A percentile compares a stretch with the other conserved stretches of the same genome.
These are phyloP conservation scores for Crepidodera aurea DNA, from an alignment of 2,888 invertebrate species.

Conservation along the genomic window DNA sequence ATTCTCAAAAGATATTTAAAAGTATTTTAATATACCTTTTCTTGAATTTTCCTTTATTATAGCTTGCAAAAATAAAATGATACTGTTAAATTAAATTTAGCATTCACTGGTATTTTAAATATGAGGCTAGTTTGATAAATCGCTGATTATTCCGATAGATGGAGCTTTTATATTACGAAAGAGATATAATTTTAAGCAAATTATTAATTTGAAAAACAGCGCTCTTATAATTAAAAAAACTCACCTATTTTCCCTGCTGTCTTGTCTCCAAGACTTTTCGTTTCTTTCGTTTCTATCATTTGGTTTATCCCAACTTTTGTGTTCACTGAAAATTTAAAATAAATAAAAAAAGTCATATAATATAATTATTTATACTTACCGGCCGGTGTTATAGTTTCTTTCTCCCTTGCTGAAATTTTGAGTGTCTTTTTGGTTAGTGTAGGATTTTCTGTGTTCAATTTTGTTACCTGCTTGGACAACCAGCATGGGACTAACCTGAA, in stretches of 20 bases:
- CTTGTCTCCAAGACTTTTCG: constrained; percentile 45
- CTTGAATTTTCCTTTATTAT: constrained; percentile 25
- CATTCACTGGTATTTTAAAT: no score
- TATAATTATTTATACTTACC: constrained; percentile 29
- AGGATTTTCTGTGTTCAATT: constrained; percentile 51
- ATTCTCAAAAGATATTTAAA: neutral
- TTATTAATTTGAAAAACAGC: no score
- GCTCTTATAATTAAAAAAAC: no score
- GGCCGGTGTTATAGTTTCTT: constrained; percentile 36
- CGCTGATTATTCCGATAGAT: no score
- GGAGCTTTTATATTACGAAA: no score
- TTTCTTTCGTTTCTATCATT: constrained; percentile 17
- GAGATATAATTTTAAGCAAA: no score
- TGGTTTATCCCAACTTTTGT: constrained; percentile 30
- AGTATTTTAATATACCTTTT: constrained; percentile 10
- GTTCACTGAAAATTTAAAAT: constrained; percentile 27
- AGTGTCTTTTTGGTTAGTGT: constrained; percentile 27
- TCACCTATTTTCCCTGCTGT: constrained; percentile 43
- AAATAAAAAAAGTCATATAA: neutral
- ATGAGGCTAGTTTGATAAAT: no score
- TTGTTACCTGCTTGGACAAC: constrained; percentile 55
- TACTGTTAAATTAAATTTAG: no score
- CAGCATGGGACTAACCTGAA: constrained; percentile 53
- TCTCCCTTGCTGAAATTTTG: constrained; percentile 28
- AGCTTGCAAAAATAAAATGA: no score